These are phyloP conservation scores for Drosophila buzzatii DNA, from an alignment of 2,888 invertebrate species.

Conservation along the genomic window DNA sequence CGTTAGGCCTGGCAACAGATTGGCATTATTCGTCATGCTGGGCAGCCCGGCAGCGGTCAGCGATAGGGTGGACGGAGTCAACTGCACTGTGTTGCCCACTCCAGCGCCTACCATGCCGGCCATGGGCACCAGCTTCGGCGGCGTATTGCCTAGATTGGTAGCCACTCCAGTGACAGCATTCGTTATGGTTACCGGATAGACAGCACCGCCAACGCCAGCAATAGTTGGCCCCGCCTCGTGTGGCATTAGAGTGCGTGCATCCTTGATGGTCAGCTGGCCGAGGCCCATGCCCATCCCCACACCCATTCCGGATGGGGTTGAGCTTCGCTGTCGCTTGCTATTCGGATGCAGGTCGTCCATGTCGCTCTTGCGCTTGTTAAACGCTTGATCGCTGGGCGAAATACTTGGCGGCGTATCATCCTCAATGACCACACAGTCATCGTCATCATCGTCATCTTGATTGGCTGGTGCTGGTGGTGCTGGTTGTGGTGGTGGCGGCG, in stretches of 20 bases:
- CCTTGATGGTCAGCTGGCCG: conserved; percentile 84
- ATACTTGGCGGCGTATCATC: conserved; percentile 85
- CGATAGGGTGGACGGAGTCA: conserved; percentile 70
- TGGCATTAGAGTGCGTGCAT: conserved; percentile 83
- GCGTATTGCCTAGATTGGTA: conserved; percentile 87
- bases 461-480: conserved; percentile 15
- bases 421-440: conserved; percentile 86
- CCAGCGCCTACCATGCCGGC: conserved; percentile 29
- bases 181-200: conserved; percentile 87
- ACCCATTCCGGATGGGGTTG: conserved; percentile 48
- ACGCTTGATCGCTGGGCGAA: conserved; percentile 62
- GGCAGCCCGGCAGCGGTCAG: conserved; percentile 65
- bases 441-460: conserved; percentile 82
- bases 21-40: conserved; percentile 85
- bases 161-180: conserved; percentile 86
- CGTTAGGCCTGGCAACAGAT: conserved; percentile 92
- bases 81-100: conserved; percentile 50
- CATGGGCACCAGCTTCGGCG: conserved; percentile 81
- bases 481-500: conserved; percentile 27
- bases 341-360: conserved; percentile 86
- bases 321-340: conserved; percentile 79
- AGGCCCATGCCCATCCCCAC: conserved; percentile 40
- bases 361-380: conserved; percentile 85
- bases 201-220: conserved; percentile 32
- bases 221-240: conserved; percentile 56